Evolutionary conservation across 2,113 vertebrate species (phyloP).

Genomic region (Pholis gunnellus): DNA sequence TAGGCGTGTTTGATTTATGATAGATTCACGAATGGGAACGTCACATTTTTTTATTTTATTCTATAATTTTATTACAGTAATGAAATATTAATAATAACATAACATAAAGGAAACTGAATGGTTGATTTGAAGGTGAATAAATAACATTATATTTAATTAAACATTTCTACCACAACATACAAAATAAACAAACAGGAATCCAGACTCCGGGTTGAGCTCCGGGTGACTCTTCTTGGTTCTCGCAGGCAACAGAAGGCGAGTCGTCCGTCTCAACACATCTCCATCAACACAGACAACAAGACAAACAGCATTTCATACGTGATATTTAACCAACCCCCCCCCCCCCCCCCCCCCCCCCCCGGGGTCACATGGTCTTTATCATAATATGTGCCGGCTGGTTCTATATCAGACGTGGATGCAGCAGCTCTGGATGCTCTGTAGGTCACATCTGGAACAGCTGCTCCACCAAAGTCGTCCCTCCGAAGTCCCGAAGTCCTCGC

Average conservation of each 20-base stretch:
- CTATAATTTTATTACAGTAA: background rate
- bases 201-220: too few species aligned
- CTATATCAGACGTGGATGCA: background rate
- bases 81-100: background rate
- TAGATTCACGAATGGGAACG: too few species aligned
- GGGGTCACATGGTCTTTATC: background rate
- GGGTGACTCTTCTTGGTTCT: too few species aligned
- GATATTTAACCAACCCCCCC: too few species aligned
- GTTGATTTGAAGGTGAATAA: background rate
- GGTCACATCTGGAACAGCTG: slow-evolving; percentile 12
- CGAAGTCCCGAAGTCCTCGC: background rate
- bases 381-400: background rate
- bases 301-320: background rate
- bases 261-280: too few species aligned
- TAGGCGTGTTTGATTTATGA: too few species aligned
- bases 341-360: background rate
- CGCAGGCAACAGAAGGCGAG: too few species aligned
- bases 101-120: background rate
- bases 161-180: background rate
- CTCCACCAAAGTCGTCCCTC: too few species aligned
- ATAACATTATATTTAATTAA: background rate
- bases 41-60: too few species aligned
- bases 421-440: background rate
- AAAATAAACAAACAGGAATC: background rate
- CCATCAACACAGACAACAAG: too few species aligned